Evolutionary conservation across 2,113 vertebrate species (phyloP).

Genomic region (Crypturellus undulatus): DNA sequence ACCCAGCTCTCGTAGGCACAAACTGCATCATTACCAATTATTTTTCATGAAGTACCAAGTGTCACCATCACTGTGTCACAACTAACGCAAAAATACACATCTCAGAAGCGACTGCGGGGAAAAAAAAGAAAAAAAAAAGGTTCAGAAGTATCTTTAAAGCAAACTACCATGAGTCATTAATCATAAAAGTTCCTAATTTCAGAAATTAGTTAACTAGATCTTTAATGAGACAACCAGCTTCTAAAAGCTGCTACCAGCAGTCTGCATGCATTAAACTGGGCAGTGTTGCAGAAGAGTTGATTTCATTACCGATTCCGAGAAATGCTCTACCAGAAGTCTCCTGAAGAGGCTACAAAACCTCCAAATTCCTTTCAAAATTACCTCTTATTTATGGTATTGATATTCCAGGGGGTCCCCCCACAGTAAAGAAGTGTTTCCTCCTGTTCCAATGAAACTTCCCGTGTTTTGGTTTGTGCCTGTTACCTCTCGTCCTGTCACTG

Average conservation of each 20-base stretch:
- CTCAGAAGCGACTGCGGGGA: constrained; percentile 2
- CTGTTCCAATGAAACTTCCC: too few relatives aligned
- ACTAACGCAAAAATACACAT: constrained; percentile 10
- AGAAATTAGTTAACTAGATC: constrained; percentile 41
- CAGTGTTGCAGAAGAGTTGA: neutral
- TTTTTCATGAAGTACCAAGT: neutral
- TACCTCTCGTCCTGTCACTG: too few relatives aligned
- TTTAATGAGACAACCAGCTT: constrained; percentile 44
- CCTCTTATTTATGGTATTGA: neutral
- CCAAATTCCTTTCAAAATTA: neutral
- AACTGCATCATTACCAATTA: constrained; percentile 3
- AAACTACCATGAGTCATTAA: constrained; percentile 36
- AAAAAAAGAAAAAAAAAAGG: neutral
- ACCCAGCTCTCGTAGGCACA: neutral
- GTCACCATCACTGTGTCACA: constrained; percentile 11
- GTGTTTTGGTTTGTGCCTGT: too few relatives aligned
- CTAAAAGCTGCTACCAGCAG: constrained; percentile 12
- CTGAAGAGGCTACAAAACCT: neutral
- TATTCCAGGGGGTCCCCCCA: neutral
- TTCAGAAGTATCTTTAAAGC: constrained; percentile 4
- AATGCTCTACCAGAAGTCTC: neutral
- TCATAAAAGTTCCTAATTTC: constrained; percentile 51
- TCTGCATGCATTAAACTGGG: neutral
- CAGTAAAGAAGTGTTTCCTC: too few relatives aligned
- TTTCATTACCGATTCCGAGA: neutral